These are phyloP conservation scores for Oryzias sinensis DNA, from an alignment of 2,797 vertebrate species.

Conservation along the genomic window DNA sequence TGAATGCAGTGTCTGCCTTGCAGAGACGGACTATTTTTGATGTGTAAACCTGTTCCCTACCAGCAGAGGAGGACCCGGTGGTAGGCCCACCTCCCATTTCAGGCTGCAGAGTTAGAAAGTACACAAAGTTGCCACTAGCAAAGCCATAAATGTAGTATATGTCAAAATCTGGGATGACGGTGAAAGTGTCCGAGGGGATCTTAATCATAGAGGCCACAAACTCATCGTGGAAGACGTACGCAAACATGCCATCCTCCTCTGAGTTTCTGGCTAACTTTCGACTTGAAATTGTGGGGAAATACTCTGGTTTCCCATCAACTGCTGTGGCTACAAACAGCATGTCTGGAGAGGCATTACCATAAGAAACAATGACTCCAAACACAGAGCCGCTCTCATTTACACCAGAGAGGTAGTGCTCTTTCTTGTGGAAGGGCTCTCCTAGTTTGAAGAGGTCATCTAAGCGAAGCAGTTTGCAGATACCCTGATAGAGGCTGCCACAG, in stretches of 20 bases:
- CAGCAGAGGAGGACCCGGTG: constrained; percentile 82
- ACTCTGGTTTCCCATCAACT: constrained; percentile 95
- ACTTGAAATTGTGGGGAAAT: constrained; percentile 98
- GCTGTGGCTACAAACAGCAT: constrained; percentile 96
- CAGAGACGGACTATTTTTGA: constrained; percentile 97
- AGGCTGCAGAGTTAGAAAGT: constrained; percentile 95
- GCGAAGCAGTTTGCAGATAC: constrained; percentile 95
- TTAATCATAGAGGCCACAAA: constrained; percentile 99
- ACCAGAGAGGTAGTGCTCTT: constrained; percentile 97
- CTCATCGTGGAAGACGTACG: constrained; percentile 96
- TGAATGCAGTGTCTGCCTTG: constrained; percentile 95
- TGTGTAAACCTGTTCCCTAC: constrained; percentile 95
- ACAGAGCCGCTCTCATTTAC: constrained; percentile 96
- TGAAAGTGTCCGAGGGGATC: constrained; percentile 97
- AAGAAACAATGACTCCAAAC: constrained; percentile 96
- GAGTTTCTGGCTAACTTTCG: constrained; percentile 94
- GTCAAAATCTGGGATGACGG: constrained; percentile 96
- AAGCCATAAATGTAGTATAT: constrained; percentile 99
- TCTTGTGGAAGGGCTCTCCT: constrained; percentile 96
- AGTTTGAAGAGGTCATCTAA: constrained; percentile 98
- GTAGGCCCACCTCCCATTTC: constrained; percentile 93
- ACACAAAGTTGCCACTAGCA: constrained; percentile 96
- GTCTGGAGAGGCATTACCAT: constrained; percentile 87
- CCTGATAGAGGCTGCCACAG: constrained; percentile 96
- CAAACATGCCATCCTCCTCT: constrained; percentile 96